Conservation (phyloP, 2,113 vertebrate species). For the Terrapene triunguis region DNA sequence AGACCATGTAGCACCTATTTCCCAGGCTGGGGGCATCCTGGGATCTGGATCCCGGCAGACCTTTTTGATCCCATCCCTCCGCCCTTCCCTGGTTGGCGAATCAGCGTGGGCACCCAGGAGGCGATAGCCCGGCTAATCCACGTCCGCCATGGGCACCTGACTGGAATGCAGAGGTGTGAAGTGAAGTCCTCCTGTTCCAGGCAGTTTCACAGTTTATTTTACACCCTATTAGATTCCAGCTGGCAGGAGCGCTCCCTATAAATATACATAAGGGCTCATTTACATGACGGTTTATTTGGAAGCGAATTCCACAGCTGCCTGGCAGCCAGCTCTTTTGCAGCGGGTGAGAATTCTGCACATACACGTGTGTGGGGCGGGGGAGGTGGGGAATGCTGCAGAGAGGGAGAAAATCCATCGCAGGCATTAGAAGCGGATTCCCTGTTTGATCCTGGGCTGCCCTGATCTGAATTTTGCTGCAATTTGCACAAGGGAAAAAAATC, state of each 20-base stretch:
- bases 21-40: not conserved
- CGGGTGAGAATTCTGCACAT: not conserved
- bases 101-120: not conserved
- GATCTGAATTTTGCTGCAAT: not conserved
- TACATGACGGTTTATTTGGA: conserved; percentile 58
- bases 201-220: conserved; percentile 67
- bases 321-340: conserved; percentile 1
- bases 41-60: not conserved
- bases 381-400: not conserved
- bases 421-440: not conserved
- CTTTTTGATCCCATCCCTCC: not conserved
- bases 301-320: conserved; percentile 67
- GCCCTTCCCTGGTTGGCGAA: not conserved
- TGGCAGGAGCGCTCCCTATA: conserved; percentile 60
- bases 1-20: not conserved
- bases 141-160: not conserved
- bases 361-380: not conserved
- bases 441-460: not conserved
- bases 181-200: conserved; percentile 8
- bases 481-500: not conserved
- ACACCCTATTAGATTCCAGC: conserved; percentile 65
- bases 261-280: conserved; percentile 67
- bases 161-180: not conserved
- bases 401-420: not conserved
- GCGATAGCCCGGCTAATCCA: not conserved